phyloP scores from a whole-genome alignment of 2,888 invertebrate genomes.

The Tipula helvola region DNA sequence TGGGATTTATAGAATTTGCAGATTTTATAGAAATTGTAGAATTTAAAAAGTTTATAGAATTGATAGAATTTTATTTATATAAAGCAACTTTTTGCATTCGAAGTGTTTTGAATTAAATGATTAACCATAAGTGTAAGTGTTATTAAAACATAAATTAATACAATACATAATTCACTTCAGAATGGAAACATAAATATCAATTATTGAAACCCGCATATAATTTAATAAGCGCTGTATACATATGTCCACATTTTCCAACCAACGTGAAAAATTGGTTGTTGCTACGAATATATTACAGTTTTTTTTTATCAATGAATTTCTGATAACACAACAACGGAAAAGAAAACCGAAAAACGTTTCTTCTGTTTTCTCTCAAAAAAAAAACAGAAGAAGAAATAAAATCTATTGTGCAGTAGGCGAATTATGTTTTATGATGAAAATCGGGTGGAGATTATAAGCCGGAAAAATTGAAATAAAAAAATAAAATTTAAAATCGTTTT shows the following conservation, averaged over 20 bases:
- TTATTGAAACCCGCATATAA: neutral
- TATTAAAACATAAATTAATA: too few species aligned
- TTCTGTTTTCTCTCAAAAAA: neutral
- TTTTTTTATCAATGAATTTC: neutral
- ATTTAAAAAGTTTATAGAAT: too few species aligned
- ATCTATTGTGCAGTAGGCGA: neutral
- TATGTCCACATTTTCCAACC: neutral
- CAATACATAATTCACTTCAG: too few species aligned
- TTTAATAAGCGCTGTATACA: neutral
- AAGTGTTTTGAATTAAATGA: too few species aligned
- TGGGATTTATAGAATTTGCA: too few species aligned
- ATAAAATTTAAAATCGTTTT: neutral
- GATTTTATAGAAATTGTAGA: too few species aligned
- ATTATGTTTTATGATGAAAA: neutral
- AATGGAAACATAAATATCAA: too few species aligned
- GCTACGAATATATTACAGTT: neutral
- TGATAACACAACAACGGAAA: neutral
- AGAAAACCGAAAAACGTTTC: neutral
- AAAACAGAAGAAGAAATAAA: neutral
- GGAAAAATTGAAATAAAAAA: neutral
- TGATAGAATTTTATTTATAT: too few species aligned
- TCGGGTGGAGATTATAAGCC: neutral
- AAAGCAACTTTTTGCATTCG: too few species aligned
- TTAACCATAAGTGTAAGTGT: too few species aligned
- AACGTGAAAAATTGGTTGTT: neutral